phyloP scores from a whole-genome alignment of 2,113 vertebrate species.

The Callionymus lyra region DNA sequence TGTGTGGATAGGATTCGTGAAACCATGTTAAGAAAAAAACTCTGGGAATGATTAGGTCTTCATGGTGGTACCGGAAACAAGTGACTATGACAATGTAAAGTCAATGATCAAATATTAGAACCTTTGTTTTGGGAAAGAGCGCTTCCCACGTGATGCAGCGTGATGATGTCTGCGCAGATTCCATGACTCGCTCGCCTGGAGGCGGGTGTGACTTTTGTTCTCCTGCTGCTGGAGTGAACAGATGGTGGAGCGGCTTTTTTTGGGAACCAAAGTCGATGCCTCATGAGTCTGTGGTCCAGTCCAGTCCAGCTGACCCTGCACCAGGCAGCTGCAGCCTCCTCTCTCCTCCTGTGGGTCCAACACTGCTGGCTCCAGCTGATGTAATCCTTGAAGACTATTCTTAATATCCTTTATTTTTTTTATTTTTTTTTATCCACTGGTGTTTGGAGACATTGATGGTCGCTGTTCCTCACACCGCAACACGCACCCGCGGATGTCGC shows the following conservation, averaged over 20 bases:
- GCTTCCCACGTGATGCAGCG: no score
- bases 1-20: no score
- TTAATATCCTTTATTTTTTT: not conserved
- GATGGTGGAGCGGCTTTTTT: slow-evolving; percentile 57
- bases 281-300: slow-evolving; percentile 17
- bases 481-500: slow-evolving; percentile 30
- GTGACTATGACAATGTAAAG: no score
- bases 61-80: no score
- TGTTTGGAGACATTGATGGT: not conserved
- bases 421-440: not conserved
- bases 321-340: slow-evolving; percentile 60
- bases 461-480: not conserved
- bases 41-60: no score
- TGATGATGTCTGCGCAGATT: no score
- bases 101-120: no score
- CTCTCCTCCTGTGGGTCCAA: no score
- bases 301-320: slow-evolving; percentile 69
- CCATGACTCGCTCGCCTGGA: no score
- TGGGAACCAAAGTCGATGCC: slow-evolving; percentile 37
- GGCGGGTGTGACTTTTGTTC: slow-evolving; percentile 41
- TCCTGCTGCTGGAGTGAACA: slow-evolving; percentile 43
- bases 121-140: no score
- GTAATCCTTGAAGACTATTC: no score
- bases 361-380: not conserved
- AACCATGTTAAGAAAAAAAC: no score